Evolutionary conservation across 2,797 vertebrate genomes (phyloP), one percentile per base, ranked within the genome.

Genomic region (Champsocephalus gunnari): DNA sequence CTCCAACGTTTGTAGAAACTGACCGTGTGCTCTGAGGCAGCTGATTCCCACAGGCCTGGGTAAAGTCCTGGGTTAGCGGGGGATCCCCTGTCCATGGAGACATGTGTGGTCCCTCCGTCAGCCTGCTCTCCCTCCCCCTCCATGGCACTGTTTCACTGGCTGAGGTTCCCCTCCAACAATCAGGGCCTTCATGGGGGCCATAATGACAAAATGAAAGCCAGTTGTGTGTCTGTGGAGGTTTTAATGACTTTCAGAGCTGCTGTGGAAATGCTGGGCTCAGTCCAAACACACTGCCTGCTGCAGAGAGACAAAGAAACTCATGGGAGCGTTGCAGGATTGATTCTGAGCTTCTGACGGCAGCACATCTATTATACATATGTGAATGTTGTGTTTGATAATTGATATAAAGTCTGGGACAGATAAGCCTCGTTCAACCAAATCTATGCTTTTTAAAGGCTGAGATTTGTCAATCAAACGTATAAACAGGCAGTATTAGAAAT

Each of bases 161-260:
- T 81, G 71, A 84, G 82, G 77, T 82, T 75, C 77, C 77, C 72
- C 71, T 88, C 64, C 69, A 91, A 86, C 86, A 91, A 90, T 91
- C 88, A 89, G 66, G 80, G 78, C 86, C 87, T 90, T 88, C 83
- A 88, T 87, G 82, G 81, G 83, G 84, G 83, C 88, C 75, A 73
- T 87, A 89, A 90, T 91, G 84, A 88, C 86, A 82, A 83, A 88
- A 90, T 92, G 86, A 91, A 89, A 87, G 83, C 84, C 88, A 88
- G 86, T 90, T 91, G 87, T 90, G 77, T 84, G 84, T 88, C 86
- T 91, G 82, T 79, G 76, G 87, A 85, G 83, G 81, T 71, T 84
- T 91, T 89, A 91, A 92, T 92, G 88, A 90, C 86, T 92, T 88
- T 91, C 88, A 89, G 90, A 90, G 79, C 82, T 84, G 83, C 85